phyloP scores from a whole-genome alignment of 2,113 vertebrate genomes.

The Pelecanus crispus region DNA sequence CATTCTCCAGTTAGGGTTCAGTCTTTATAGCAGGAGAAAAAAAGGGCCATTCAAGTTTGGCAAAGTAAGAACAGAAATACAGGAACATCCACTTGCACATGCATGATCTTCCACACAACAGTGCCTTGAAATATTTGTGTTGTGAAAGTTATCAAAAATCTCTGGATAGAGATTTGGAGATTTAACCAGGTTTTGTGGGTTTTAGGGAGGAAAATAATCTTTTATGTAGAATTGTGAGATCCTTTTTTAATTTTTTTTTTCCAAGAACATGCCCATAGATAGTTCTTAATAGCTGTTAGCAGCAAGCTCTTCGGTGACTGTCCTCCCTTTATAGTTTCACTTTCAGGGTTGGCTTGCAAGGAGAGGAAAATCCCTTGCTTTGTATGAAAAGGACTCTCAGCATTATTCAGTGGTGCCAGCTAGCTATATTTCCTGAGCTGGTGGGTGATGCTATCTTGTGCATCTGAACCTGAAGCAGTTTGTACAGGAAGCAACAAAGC shows the following conservation, averaged over 20 bases:
- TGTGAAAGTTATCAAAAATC: neutral
- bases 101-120: neutral
- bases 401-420: neutral
- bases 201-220: neutral
- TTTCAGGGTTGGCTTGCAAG: neutral
- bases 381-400: neutral
- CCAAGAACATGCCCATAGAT: neutral
- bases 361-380: neutral
- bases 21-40: neutral
- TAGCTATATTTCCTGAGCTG: neutral
- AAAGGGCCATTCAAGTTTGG: neutral
- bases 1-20: neutral
- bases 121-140: neutral
- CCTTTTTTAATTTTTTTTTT: neutral
- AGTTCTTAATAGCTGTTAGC: neutral
- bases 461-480: neutral
- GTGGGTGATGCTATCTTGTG: neutral
- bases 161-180: neutral
- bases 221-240: neutral
- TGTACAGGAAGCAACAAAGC: neutral
- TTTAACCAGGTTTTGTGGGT: neutral
- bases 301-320: neutral
- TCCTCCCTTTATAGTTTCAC: neutral
- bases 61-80: neutral
- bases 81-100: neutral